Base-by-base conservation (phyloP, 1,140 invertebrate species). In the Brachionus asplanchnoidis region DNA sequence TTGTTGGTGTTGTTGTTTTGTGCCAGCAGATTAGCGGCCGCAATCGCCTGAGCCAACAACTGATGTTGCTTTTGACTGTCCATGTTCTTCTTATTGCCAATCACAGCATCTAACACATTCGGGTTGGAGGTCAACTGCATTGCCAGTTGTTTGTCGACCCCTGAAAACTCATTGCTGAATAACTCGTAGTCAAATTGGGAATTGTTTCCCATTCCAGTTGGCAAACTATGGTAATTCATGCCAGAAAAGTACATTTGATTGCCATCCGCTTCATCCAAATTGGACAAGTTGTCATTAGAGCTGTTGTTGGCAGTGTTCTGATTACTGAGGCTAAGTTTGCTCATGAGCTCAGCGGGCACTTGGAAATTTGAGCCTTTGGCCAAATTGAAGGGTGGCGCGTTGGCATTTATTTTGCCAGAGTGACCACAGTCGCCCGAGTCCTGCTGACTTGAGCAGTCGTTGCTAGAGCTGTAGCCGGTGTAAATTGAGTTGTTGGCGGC, bases 131-230 rank as follows among this genome's bases (percentile, higher is more conserved):
- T 32, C 42, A 77, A 28, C 50, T 77, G 73, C 44, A 77, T 50
- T 8, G 44, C 44, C 44, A 77, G 14, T 77, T 77, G 73, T 28
- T 77, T 77, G 46, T 77, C 73, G 0, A 77, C 46, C 42, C 73
- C 73, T 28, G 73, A 26, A 36, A 50, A 53, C 14, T 77, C 73
- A 50, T 77, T 77, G 40, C 42, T 73, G 26, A 77, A 77, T 14
- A 50, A 17, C 14, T 77, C 73, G 32, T 77, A 77, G 46, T 77
- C 73, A 50, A 77, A 77, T 73, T 73, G 68, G 17, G 68, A 42
- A 42, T 73, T 73, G 50, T 50, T 77, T 46, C 73, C 73, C 20
- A 77, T 26, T 5, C 42, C 42, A 14, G 50, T 50, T 32, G 73
- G 73, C 26, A 77, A 77, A 50, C 73, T 77, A 28, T 50, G 44